Percentiles rank a stretch among this genome's conserved stretches.
Conservation (phyloP, 2,113 vertebrate genomes). For the Oryzias melastigma region DNA sequence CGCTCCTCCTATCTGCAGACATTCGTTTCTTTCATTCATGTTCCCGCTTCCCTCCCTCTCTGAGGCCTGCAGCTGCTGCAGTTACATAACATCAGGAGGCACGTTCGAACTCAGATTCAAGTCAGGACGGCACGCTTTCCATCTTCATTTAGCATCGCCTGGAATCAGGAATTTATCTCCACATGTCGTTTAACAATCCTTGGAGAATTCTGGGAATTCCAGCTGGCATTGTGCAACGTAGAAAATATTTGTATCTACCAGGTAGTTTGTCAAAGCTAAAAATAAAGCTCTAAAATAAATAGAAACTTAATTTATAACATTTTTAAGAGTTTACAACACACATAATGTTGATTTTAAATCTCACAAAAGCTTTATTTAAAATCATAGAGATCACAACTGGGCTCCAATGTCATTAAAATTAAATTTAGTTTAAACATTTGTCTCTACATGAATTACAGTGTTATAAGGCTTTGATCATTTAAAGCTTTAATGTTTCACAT, state of each 20-base stretch:
- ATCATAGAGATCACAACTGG: too few relatives aligned
- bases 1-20: not conserved
- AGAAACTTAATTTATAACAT: too few relatives aligned
- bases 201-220: not conserved
- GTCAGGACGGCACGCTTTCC: not conserved
- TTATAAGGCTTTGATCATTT: too few relatives aligned
- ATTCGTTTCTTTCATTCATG: not conserved
- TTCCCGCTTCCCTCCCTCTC: not conserved
- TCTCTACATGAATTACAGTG: too few relatives aligned
- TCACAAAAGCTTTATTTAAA: too few relatives aligned
- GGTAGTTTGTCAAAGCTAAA: too few relatives aligned
- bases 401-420: too few relatives aligned
- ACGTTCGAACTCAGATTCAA: not conserved
- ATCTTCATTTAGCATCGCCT: conserved; percentile 12
- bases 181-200: not conserved
- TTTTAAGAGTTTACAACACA: too few relatives aligned
- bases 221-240: not conserved
- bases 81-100: conserved; percentile 37
- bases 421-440: too few relatives aligned
- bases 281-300: too few relatives aligned
- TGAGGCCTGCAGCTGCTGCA: conserved; percentile 17
- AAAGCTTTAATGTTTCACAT: too few relatives aligned
- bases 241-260: not conserved
- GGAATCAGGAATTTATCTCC: not conserved
- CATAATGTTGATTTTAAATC: too few relatives aligned